These are phyloP conservation scores for Acrobasis repandana DNA, from an alignment of 2,888 invertebrate genomes.

Conservation along the genomic window DNA sequence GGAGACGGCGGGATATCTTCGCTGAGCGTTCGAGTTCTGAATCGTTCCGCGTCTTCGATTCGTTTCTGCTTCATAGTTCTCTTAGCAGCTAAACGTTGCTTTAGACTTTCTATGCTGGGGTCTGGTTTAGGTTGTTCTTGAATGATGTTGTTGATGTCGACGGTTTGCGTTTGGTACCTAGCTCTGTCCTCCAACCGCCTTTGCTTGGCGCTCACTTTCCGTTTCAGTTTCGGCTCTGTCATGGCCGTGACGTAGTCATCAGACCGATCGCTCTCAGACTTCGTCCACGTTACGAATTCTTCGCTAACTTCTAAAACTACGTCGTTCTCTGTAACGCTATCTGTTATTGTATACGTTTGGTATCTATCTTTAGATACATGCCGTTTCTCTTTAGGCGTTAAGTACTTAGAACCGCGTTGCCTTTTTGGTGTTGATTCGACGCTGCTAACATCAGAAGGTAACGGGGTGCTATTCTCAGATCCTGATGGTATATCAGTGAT, in stretches of 20 bases:
- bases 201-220: slow-evolving; percentile 84
- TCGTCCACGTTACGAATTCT: slow-evolving; percentile 72
- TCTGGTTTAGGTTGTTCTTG: slow-evolving; percentile 49
- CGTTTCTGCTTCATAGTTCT: slow-evolving; percentile 82
- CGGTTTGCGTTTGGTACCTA: slow-evolving; percentile 87
- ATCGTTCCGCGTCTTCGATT: slow-evolving; percentile 87
- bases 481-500: slow-evolving; percentile 82
- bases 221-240: slow-evolving; percentile 60
- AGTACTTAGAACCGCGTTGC: slow-evolving; percentile 67
- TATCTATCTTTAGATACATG: slow-evolving; percentile 90
- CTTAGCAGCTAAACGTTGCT: slow-evolving; percentile 67
- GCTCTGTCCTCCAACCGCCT: slow-evolving; percentile 85
- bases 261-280: slow-evolving; percentile 69
- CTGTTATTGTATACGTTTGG: slow-evolving; percentile 91
- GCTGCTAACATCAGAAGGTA: slow-evolving; percentile 88
- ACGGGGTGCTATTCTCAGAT: slow-evolving; percentile 82
- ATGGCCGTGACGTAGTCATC: slow-evolving; percentile 64
- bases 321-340: slow-evolving; percentile 61
- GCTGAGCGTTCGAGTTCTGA: slow-evolving; percentile 87
- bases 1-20: slow-evolving; percentile 78
- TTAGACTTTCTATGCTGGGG: slow-evolving; percentile 66
- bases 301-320: slow-evolving; percentile 59
- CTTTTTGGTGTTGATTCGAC: slow-evolving; percentile 90
- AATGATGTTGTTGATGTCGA: slow-evolving; percentile 61
- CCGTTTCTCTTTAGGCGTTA: slow-evolving; percentile 91